Evolutionary conservation across 2,113 vertebrate genomes (phyloP).

Genomic region (Epinephelus cyanopodus): DNA sequence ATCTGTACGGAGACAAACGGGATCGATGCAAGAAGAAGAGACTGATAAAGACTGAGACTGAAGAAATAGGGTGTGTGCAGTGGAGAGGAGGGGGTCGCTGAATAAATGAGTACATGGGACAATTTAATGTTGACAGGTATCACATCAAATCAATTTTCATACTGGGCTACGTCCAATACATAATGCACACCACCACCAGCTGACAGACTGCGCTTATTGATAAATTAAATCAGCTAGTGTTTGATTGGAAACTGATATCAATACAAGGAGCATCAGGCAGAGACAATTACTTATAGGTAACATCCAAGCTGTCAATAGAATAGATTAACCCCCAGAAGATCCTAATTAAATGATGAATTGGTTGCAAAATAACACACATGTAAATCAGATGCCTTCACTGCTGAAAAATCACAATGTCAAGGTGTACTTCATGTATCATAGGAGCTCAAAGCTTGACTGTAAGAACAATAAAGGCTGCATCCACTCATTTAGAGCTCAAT

Average conservation of each 20-base stretch:
- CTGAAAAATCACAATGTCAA: background rate
- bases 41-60: background rate
- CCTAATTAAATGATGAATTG: background rate
- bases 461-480: background rate
- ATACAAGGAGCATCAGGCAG: slow-evolving; percentile 3
- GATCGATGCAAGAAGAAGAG: background rate
- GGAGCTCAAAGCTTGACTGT: background rate
- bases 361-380: background rate
- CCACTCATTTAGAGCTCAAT: background rate
- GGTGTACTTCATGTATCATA: background rate
- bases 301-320: background rate
- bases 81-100: background rate
- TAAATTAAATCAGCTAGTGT: background rate
- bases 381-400: background rate
- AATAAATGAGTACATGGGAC: slow-evolving; percentile 1
- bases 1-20: background rate
- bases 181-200: background rate
- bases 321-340: background rate
- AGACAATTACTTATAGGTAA: slow-evolving; percentile 3
- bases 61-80: background rate
- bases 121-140: slow-evolving; percentile 22
- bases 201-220: slow-evolving; percentile 18
- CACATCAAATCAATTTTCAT: background rate
- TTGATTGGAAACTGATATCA: slow-evolving; percentile 15
- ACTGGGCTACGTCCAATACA: background rate